These are phyloP conservation scores for Bubo scandiacus DNA, from an alignment of 2,113 vertebrate species.

Conservation along the genomic window DNA sequence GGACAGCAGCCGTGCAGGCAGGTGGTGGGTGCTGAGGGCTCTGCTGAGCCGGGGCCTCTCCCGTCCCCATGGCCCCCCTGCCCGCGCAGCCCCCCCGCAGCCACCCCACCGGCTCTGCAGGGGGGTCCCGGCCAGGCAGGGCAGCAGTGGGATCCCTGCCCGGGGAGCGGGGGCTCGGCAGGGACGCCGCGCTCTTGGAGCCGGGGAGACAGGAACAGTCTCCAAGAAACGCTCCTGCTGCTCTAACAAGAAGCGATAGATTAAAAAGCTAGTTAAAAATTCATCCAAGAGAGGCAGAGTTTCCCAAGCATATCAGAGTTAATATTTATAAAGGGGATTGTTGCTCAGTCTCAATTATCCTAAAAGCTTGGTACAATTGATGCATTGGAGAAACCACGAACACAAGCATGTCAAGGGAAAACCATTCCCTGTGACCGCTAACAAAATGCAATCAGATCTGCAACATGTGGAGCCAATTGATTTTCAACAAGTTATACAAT, in stretches of 20 bases:
- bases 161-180: accelerated
- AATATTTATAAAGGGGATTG: slow-evolving; percentile 77
- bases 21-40: not conserved
- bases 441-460: slow-evolving; percentile 15
- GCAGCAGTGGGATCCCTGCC: not conserved
- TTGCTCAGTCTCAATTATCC: slow-evolving; percentile 75
- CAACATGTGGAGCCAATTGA: slow-evolving; percentile 13
- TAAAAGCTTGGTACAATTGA: slow-evolving; percentile 46
- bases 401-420: not conserved
- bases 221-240: slow-evolving; percentile 17
- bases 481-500: not conserved
- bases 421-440: not conserved
- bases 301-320: slow-evolving; percentile 75
- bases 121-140: not conserved
- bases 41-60: not conserved
- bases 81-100: not conserved
- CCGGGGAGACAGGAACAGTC: not conserved
- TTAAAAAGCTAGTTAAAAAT: slow-evolving; percentile 77
- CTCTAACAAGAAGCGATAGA: slow-evolving; percentile 53
- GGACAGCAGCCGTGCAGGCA: too few species aligned
- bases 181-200: not conserved
- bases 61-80: accelerated
- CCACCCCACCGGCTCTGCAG: not conserved
- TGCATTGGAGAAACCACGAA: not conserved
- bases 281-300: slow-evolving; percentile 68